Evolutionary conservation across 1,140 invertebrate genomes (phyloP), one percentile per base, ranked within the genome.

Genomic region (Musca vetustissima): DNA sequence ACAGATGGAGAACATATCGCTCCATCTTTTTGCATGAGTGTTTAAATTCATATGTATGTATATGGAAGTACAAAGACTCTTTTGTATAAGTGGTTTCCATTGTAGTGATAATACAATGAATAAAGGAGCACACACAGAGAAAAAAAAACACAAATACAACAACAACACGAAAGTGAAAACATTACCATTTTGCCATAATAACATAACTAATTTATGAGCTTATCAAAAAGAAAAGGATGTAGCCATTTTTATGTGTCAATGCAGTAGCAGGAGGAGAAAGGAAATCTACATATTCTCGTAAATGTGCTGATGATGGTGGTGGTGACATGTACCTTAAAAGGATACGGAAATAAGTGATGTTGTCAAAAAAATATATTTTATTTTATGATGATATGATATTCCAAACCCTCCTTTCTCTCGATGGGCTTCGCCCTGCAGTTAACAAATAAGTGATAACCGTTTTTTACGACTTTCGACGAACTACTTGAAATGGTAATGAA

Each of bases 301-400:
- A 11, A 21, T 19, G n/a, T 49, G 17, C 15, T 9, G 11, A 15
- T 49, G 48, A 2, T 1, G 13, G 1, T 43, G 36, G 36, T 43
- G 36, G 36, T 43, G 36, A 11, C n/a, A 61, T 1, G 14, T 13
- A 32, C 55, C 14, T n/a, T 28, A 59, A 43, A 61, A 61, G 57
- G 57, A 61, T 61, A 61, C 28, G 53, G 57, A 61, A 61, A 61
- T 61, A 61, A 61, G 28, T 61, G 57, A 36, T 61, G 57, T 61
- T 61, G 21, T 52, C 49, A 21, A 21, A 52, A 52, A 52, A 11
- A 14, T 19, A 15, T 49, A 14, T 11, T n/a, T 11, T 32, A 32
- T 61, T 61, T 61, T 43, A 61, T 61, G 57, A 36, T 61, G 57
- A 61, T 61, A 36, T 61, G 57, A 61, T 61, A 32, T 43, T 43